Base-by-base conservation (phyloP, 2,113 vertebrate genomes). In the Cettia cetti region DNA sequence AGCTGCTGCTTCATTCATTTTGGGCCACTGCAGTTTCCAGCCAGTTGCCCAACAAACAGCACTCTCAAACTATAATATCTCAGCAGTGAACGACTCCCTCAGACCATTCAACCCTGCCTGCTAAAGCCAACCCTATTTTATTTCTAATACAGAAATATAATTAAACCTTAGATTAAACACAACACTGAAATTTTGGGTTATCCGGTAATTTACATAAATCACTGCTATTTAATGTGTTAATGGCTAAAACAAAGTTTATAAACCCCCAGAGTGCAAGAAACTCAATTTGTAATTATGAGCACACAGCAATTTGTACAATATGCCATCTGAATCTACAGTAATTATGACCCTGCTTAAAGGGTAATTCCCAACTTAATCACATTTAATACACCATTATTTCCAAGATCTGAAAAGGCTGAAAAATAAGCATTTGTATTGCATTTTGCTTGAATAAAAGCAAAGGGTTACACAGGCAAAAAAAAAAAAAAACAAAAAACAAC, bases 361-460 rank as follows among this genome's bases (percentile, higher is more conserved):
- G 71, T 92, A 97, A 97, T 96, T 95, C 95, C 86, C 64, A 89
- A 89, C 74, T 94, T 96, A 96, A 97, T 96, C 94, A 92, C 80
- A 86, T 80, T 78, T 72, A 94, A 95, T 83, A 83, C 81, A 66
- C 64, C 35, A 40, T 54, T 22, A 39, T 80, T 92, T 86, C 30
- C 11, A 57, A 82, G 72, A 93, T 20, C 70, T 93, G 71, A 70
- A 70, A 95, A 90, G 47, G 54, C 76, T 80, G 57, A 89, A 91
- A 90, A 89, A 70, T 1, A 7, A n/a, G 79, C 74, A 93, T 90
- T 96, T 92, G 68, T 79, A 75, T 69, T 71, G 37, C 40, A 52
- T 89, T 96, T 93, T 82, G 35, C 39, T 75, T 64, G 57, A 79
- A 89, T 86, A 92, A 72, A 92, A 91, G 61, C 74, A 61, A 68